phyloP scores from a whole-genome alignment of 2,113 vertebrate genomes.

The Cyprinodon brontotheroides region DNA sequence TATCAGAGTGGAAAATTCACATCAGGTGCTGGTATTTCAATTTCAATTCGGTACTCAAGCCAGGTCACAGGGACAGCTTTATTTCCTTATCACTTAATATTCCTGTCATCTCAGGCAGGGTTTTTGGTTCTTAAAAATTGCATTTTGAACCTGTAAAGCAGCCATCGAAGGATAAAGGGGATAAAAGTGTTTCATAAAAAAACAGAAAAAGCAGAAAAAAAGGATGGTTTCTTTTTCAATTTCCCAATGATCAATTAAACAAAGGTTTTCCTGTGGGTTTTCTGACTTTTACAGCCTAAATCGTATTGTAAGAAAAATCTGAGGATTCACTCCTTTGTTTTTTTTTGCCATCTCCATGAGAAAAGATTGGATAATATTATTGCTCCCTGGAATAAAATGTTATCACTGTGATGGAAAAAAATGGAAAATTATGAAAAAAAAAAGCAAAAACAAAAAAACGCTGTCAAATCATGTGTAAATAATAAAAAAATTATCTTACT shows the following conservation, averaged over 20 bases:
- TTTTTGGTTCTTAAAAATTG: conserved; percentile 67
- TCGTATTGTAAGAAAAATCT: conserved; percentile 56
- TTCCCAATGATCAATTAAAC: conserved; percentile 36
- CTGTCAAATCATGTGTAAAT: conserved; percentile 43
- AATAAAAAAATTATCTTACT: conserved; percentile 51
- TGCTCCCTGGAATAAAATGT: conserved; percentile 42
- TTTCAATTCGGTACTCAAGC: conserved; percentile 79
- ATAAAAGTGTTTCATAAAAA: conserved; percentile 81
- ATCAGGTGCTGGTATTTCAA: conserved; percentile 73
- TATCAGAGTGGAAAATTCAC: conserved; percentile 77
- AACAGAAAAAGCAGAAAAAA: conserved; percentile 7
- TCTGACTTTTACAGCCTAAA: conserved; percentile 59
- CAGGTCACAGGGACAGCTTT: conserved; percentile 67
- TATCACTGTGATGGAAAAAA: conserved; percentile 26
- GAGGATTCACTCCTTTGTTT: conserved; percentile 60
- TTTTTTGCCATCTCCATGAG: conserved; percentile 66
- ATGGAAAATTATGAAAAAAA: neutral
- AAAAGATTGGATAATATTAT: conserved; percentile 64
- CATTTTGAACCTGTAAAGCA: conserved; percentile 82
- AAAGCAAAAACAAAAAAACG: neutral
- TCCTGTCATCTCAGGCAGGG: conserved; percentile 80
- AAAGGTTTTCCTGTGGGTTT: conserved; percentile 47
- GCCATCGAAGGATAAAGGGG: conserved; percentile 71
- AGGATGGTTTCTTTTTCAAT: conserved; percentile 47
- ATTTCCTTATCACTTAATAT: conserved; percentile 81